Percentiles rank a stretch among this genome's conserved stretches.
phyloP scores from a whole-genome alignment of 2,113 vertebrate species.

The Uropsilus gracilis region DNA sequence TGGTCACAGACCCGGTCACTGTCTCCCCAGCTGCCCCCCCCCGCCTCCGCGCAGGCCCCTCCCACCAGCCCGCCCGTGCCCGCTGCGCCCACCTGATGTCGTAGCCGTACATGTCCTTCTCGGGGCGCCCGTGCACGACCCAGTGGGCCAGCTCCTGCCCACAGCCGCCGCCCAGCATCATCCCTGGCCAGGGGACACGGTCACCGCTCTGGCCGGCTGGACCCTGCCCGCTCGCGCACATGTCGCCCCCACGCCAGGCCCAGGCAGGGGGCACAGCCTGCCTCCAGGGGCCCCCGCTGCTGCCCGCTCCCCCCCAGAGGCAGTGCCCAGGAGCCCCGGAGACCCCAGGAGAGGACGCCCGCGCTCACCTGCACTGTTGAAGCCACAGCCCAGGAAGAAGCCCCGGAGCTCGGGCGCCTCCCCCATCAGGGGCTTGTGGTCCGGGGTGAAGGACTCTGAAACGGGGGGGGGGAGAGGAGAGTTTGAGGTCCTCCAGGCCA shows the following conservation, averaged over 20 bases:
- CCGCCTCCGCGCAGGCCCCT: background rate
- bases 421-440: constrained; percentile 98
- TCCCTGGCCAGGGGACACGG: constrained; percentile 84
- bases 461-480: background rate
- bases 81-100: constrained; percentile 92
- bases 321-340: background rate
- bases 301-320: background rate
- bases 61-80: accelerated
- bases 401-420: constrained; percentile 96
- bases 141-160: constrained; percentile 96
- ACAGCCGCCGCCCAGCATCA: constrained; percentile 98
- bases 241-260: too few relatives aligned
- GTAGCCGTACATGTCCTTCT: constrained; percentile 98
- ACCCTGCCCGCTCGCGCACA: too few relatives aligned
- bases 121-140: constrained; percentile 93
- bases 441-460: constrained; percentile 96
- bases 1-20: accelerated
- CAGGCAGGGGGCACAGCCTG: too few relatives aligned
- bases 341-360: accelerated
- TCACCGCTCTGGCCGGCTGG: background rate
- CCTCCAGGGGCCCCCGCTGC: too few relatives aligned
- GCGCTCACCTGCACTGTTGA: constrained; percentile 96
- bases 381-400: constrained; percentile 97
- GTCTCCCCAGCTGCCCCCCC: background rate
- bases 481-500: background rate